Conservation (phyloP, 2,888 invertebrate genomes). For the Phaonia tiefii region DNA sequence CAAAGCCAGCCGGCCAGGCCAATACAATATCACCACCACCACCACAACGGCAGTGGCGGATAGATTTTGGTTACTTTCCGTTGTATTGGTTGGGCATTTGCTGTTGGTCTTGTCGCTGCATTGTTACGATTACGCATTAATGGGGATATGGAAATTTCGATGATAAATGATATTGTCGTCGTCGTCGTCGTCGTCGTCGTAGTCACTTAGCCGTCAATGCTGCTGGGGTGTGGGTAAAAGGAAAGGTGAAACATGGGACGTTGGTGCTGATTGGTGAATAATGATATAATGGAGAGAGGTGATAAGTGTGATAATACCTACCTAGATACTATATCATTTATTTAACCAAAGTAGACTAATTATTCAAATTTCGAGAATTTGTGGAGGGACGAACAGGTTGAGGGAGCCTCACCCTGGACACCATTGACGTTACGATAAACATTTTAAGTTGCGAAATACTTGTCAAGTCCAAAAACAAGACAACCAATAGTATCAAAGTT, state of each 20-base stretch:
- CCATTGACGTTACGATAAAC: too few relatives aligned
- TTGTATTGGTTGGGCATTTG: not conserved
- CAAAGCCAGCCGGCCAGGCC: conserved; percentile 22
- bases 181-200: conserved; percentile 16
- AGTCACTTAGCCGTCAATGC: not conserved
- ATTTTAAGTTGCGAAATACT: too few relatives aligned
- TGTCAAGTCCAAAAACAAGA: too few relatives aligned
- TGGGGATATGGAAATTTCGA: conserved; percentile 38
- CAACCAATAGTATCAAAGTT: too few relatives aligned
- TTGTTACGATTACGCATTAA: conserved; percentile 33
- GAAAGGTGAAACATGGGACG: not conserved
- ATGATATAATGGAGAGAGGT: conserved; percentile 19
- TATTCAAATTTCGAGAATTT: too few relatives aligned
- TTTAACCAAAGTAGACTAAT: too few relatives aligned
- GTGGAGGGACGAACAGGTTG: too few relatives aligned
- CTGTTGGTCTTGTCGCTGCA: conserved; percentile 36
- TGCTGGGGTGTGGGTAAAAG: not conserved
- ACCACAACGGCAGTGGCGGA: not conserved
- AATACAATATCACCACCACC: conserved; percentile 23
- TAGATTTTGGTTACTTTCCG: not conserved
- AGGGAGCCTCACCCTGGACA: too few relatives aligned
- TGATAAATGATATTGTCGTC: conserved; percentile 33
- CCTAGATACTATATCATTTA: too few relatives aligned
- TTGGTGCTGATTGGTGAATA: conserved; percentile 5
- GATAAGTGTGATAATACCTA: conserved; percentile 25